These are phyloP conservation scores for Scartelaos histophorus DNA, from an alignment of 2,113 vertebrate species.

Conservation along the genomic window DNA sequence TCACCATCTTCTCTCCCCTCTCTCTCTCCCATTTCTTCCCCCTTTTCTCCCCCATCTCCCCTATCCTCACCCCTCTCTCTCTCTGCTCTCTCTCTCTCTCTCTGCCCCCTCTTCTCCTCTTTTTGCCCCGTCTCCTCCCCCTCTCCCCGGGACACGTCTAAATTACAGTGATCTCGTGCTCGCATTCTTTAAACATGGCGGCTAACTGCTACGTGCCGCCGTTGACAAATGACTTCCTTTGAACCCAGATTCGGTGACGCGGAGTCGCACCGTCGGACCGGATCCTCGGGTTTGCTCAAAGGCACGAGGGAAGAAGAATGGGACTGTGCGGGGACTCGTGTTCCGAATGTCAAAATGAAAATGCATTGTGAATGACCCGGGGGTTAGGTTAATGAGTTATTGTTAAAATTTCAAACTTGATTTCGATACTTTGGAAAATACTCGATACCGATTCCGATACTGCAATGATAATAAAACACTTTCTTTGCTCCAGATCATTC, in stretches of 20 bases:
- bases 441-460: too few species aligned
- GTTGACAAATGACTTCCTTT: constrained; percentile 83
- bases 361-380: too few species aligned
- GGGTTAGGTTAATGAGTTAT: too few species aligned
- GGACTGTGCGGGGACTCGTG: too few species aligned
- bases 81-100: neutral
- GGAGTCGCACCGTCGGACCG: constrained; percentile 46
- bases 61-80: neutral
- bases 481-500: too few species aligned
- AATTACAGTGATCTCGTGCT: constrained; percentile 78
- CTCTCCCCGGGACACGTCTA: constrained; percentile 61
- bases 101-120: neutral
- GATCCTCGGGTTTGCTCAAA: constrained; percentile 48
- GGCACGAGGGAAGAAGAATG: constrained; percentile 24
- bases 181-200: constrained; percentile 74
- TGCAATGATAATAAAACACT: too few species aligned
- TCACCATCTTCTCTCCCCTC: neutral
- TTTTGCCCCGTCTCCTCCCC: neutral
- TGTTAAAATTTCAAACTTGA: too few species aligned
- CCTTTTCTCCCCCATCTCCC: neutral
- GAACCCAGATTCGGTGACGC: constrained; percentile 60
- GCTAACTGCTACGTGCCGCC: constrained; percentile 53
- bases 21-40: neutral
- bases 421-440: too few species aligned
- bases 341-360: too few species aligned